Evolutionary conservation across 64 coral and sea anemone genomes (phyloP).

Genomic region (Stichodactyla helianthus): DNA sequence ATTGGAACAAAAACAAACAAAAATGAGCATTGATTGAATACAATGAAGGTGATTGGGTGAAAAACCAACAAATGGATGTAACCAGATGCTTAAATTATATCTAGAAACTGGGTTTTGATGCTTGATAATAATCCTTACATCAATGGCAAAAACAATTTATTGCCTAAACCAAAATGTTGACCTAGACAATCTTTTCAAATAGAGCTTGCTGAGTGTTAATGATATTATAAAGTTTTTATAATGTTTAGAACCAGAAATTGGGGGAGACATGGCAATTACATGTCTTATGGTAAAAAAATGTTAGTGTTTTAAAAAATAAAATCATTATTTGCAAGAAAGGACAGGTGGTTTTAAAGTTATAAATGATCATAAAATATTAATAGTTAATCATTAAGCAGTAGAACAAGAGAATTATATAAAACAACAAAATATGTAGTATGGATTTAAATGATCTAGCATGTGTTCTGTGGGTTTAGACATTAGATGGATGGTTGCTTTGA

Average conservation of each 20-base stretch:
- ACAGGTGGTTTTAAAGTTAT: too few species aligned
- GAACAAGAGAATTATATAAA: not conserved
- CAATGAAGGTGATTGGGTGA: constrained; percentile 17
- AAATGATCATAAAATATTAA: too few species aligned
- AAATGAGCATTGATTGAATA: not conserved
- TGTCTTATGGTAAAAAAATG: not conserved
- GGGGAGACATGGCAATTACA: not conserved
- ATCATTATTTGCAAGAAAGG: too few species aligned
- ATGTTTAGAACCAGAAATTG: not conserved
- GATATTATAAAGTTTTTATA: not conserved
- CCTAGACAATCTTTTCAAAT: not conserved
- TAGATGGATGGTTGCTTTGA: not conserved
- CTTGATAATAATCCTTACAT: not conserved
- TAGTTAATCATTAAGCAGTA: not conserved
- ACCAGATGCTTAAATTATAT: not conserved
- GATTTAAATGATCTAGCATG: not conserved
- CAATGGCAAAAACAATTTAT: not conserved
- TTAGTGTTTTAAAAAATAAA: not conserved
- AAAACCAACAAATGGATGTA: constrained; percentile 19
- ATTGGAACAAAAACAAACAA: not conserved
- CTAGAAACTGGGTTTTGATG: not conserved
- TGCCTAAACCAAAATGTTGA: not conserved
- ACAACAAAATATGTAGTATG: not conserved
- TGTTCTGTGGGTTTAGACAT: not conserved
- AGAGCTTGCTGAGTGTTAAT: not conserved